A percentile compares a stretch with the other conserved stretches of the same genome.
Evolutionary conservation across 2,888 invertebrate species (phyloP).

Genomic region (Drosophila acutilabella): DNA sequence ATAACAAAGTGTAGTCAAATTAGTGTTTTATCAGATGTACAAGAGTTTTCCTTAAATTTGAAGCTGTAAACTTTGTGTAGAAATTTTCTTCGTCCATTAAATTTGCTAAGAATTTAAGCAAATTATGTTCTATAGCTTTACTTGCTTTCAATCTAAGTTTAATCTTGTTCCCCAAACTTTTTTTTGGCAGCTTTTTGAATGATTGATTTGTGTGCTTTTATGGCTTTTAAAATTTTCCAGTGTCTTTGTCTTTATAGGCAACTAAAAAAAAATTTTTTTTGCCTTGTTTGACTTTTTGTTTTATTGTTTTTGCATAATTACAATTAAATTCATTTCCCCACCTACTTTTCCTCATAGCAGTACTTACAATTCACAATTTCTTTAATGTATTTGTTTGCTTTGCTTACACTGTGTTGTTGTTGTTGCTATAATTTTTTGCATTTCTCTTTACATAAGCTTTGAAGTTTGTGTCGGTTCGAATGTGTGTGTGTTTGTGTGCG

Average conservation of each 20-base stretch:
- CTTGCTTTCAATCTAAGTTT: not conserved
- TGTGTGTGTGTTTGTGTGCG: not conserved
- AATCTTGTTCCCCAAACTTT: not conserved
- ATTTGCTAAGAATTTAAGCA: too few relatives aligned
- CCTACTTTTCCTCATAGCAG: slow-evolving; percentile 51
- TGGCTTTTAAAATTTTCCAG: slow-evolving; percentile 14
- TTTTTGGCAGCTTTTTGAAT: slow-evolving; percentile 4
- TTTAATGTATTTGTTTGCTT: slow-evolving; percentile 31
- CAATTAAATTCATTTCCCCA: slow-evolving; percentile 55
- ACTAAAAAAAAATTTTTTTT: slow-evolving; percentile 17
- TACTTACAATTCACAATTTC: slow-evolving; percentile 40
- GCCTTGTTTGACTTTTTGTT: slow-evolving; percentile 13
- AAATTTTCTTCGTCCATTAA: too few relatives aligned
- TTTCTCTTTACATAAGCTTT: slow-evolving; percentile 69
- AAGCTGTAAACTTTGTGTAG: too few relatives aligned
- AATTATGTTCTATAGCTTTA: too few relatives aligned
- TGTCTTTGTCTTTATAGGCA: slow-evolving; percentile 8
- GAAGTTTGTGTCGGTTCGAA: slow-evolving; percentile 23
- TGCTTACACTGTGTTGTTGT: slow-evolving; percentile 17
- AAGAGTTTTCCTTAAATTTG: too few relatives aligned
- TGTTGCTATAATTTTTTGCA: slow-evolving; percentile 51
- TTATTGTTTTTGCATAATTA: slow-evolving; percentile 48
- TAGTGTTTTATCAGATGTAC: too few relatives aligned
- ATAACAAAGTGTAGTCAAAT: too few relatives aligned
- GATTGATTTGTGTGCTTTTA: slow-evolving; percentile 22